Conservation (phyloP, 2,113 vertebrate genomes). For the Oxyruncus cristatus region DNA sequence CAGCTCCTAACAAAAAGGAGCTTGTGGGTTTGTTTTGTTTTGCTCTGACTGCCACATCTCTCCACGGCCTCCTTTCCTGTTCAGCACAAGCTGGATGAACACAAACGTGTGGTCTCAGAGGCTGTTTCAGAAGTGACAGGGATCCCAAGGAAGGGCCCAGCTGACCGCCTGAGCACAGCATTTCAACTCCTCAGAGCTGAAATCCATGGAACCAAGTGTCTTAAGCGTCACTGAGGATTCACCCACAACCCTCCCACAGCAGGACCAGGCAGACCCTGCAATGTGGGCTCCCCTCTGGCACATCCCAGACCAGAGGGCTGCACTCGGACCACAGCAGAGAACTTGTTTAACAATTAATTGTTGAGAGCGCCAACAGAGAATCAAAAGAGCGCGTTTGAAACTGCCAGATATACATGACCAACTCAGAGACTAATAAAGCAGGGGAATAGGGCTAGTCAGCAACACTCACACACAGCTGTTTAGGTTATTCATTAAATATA, state of each 20-base stretch:
- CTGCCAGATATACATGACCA: neutral
- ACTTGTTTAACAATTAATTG: neutral
- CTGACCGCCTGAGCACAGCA: neutral
- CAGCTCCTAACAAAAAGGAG: neutral
- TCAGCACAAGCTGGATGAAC: neutral
- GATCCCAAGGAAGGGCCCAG: neutral
- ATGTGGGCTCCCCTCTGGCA: rapidly evolving
- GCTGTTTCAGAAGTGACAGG: neutral
- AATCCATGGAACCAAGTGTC: neutral
- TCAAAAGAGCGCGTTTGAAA: neutral
- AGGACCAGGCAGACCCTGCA: neutral
- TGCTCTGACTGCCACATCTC: neutral
- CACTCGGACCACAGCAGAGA: too few species aligned
- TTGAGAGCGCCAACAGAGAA: neutral
- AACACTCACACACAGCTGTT: neutral
- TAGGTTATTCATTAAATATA: neutral
- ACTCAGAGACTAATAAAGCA: neutral
- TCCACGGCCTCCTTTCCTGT: neutral
- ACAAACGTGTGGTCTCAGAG: rapidly evolving
- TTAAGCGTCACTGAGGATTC: neutral
- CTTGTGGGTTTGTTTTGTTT: neutral
- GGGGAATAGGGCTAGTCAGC: neutral
- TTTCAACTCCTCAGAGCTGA: neutral
- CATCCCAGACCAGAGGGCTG: neutral
- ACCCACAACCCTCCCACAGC: neutral